phyloP scores from a whole-genome alignment of 2,797 vertebrate species.

The Fundulus diaphanus region DNA sequence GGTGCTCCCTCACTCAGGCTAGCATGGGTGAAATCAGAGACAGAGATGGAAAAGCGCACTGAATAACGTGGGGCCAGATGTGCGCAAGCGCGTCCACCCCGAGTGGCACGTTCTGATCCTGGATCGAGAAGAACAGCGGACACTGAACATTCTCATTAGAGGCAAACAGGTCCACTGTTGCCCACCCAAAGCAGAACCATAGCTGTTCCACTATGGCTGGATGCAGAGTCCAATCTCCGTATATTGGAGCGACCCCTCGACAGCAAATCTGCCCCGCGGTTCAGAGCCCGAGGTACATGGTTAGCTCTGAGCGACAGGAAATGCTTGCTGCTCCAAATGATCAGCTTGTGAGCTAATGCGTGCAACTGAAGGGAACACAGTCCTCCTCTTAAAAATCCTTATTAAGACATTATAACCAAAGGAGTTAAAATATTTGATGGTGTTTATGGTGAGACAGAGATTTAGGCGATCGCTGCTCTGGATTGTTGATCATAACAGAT shows the following conservation, averaged over 20 bases:
- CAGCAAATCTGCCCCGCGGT: not conserved
- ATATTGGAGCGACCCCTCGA: not conserved
- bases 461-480: too few relatives aligned
- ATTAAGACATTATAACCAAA: too few relatives aligned
- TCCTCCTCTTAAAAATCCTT: too few relatives aligned
- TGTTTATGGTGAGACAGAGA: too few relatives aligned
- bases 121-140: not conserved
- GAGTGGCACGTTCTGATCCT: not conserved
- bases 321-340: not conserved
- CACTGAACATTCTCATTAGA: not conserved
- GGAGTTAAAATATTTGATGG: too few relatives aligned
- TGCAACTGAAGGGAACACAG: not conserved
- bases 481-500: too few relatives aligned
- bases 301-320: not conserved
- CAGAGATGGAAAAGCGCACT: not conserved
- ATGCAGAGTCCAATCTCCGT: not conserved
- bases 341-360: not conserved
- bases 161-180: not conserved
- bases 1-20: not conserved
- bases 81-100: not conserved
- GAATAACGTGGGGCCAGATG: not conserved
- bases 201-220: too few relatives aligned
- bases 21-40: not conserved
- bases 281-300: not conserved
- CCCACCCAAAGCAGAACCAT: not conserved